Conservation (phyloP, 1,140 invertebrate species). For the Sinella curviseta region DNA sequence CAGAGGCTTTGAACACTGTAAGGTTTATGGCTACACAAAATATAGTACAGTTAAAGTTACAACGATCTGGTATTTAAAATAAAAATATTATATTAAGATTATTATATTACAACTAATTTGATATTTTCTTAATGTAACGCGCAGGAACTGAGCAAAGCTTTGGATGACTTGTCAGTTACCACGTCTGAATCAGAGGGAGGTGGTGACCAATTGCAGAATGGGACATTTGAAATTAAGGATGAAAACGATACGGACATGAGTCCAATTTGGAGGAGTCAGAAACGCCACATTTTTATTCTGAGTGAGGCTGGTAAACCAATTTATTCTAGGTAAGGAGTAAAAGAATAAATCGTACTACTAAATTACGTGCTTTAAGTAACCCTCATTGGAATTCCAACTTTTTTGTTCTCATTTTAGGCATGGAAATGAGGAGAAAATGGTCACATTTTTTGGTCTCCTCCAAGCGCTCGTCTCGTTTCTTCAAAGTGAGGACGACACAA, state of each 20-base stretch:
- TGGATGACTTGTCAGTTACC: constrained; percentile 41
- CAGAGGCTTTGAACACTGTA: neutral
- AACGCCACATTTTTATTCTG: constrained; percentile 90
- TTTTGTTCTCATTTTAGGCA: constrained; percentile 67
- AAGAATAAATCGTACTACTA: neutral
- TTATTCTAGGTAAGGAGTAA: constrained; percentile 83
- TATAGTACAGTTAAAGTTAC: too few relatives aligned
- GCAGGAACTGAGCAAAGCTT: constrained; percentile 29
- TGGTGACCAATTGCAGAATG: constrained; percentile 4
- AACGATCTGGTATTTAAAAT: too few relatives aligned
- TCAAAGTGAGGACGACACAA: constrained; percentile 75
- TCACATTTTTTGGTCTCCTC: constrained; percentile 91
- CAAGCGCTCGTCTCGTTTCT: constrained; percentile 92
- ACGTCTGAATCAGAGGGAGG: constrained; percentile 39
- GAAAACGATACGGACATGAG: constrained; percentile 60
- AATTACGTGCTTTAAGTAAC: neutral
- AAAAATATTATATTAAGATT: too few relatives aligned
- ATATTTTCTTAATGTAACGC: too few relatives aligned
- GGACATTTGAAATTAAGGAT: constrained; percentile 28
- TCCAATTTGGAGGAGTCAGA: constrained; percentile 73
- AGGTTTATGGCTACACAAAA: too few relatives aligned
- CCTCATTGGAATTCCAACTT: neutral
- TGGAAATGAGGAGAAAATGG: constrained; percentile 91
- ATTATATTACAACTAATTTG: too few relatives aligned
- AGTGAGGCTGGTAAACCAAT: constrained; percentile 95